Base-by-base conservation (phyloP, 2,888 invertebrate species). In the Caenorhabditis imperialis region DNA sequence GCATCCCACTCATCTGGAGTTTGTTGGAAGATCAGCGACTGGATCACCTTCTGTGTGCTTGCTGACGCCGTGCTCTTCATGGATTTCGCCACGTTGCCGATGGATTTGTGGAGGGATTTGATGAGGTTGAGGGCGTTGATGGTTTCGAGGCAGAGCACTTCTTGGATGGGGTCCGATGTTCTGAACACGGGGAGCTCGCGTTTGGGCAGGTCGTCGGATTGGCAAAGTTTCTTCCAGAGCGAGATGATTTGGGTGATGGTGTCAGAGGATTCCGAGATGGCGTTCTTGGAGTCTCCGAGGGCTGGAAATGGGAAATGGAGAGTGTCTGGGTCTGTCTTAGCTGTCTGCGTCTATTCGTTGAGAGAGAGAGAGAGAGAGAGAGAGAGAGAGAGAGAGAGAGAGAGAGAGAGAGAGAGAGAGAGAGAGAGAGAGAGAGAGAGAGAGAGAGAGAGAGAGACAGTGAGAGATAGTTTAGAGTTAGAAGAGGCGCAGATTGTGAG, bases 151-250 rank as follows among this genome's bases (percentile, higher is more conserved):
- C 69, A 61, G n/a, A 80, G 40, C 7, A 75, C 75, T 62, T 77
- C 79, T 2, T 53, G 37, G 2, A 79, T 60, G 12, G 73, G 71
- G 40, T 75, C 67, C 6, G 51, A 27, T 3, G 63, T 50, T n/a
- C 53, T 12, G 18, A 23, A 2, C 5, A 30, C 8, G 0, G 73
- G 73, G 1, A 51, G 55, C 12, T 67, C 57, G 22, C 60, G 37
- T 38, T 42, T 53, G 6, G 47, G 60, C 2, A 69, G 69, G 71
- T 89, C 90, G 87, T 69, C 60, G 6, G 60, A 53, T 35, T 89
- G 89, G 84, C 91, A 91, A 7, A 91, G 86, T 88, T 94, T 94
- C 88, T 94, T 94, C 95, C 96, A 96, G 3, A 94, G 88, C 62
- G 91, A 91, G 30, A 95, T 90, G 51, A 94, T 90, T 0, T 93